Percentiles rank a stretch among this genome's conserved stretches.
Evolutionary conservation across 2,888 invertebrate genomes (phyloP).

Genomic region (Ctena decussata): DNA sequence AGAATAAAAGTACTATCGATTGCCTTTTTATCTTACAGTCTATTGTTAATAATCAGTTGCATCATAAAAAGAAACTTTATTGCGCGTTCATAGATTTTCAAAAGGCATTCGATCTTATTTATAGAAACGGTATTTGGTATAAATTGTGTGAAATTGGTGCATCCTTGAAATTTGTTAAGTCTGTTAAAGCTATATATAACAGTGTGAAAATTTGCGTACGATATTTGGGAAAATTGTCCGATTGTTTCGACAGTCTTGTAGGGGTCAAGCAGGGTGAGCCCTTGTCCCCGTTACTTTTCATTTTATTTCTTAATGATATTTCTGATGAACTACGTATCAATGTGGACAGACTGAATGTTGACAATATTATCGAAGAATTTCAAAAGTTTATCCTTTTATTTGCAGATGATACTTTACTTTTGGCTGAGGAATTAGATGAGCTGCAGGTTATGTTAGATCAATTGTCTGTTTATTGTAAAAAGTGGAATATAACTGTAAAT

Average conservation of each 20-base stretch:
- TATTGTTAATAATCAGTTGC: not conserved
- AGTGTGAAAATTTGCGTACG: not conserved
- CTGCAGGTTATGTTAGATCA: not conserved
- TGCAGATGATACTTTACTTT: not conserved
- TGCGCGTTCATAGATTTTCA: constrained; percentile 30
- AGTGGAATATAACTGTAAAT: constrained; percentile 3
- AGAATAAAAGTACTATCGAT: constrained; percentile 23
- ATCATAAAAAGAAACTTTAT: constrained; percentile 8
- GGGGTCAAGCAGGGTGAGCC: constrained; percentile 32
- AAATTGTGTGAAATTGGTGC: constrained; percentile 20
- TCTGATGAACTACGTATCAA: not conserved
- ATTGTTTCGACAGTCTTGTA: constrained; percentile 22
- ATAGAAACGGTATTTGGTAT: too few relatives aligned
- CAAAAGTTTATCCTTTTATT: too few relatives aligned
- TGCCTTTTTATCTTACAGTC: constrained; percentile 14
- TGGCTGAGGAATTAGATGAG: not conserved
- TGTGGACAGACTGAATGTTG: not conserved
- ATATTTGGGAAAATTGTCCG: not conserved
- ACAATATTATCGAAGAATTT: not conserved
- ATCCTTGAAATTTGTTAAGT: constrained; percentile 24
- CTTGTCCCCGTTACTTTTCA: constrained; percentile 25
- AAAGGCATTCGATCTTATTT: too few relatives aligned
- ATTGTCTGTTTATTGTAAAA: not conserved
- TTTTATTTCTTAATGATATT: constrained; percentile 18
- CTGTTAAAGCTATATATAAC: constrained; percentile 14